Conservation (phyloP, 2,888 invertebrate genomes). For the Phortica okadai region DNA sequence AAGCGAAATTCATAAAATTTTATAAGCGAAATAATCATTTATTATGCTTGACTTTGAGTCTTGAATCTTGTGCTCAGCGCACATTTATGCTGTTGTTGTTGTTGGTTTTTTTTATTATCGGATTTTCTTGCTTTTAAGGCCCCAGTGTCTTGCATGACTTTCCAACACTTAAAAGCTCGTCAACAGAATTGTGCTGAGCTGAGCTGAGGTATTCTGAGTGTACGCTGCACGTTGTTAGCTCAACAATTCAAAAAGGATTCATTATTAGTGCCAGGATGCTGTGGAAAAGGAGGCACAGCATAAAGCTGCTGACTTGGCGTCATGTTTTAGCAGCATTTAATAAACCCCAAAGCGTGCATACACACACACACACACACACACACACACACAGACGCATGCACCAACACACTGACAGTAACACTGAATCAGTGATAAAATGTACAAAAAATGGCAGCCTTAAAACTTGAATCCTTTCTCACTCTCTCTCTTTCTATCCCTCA, state of each 20-base stretch:
- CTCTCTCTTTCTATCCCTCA: too few species aligned
- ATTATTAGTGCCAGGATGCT: conserved; percentile 30
- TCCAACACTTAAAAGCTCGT: conserved; percentile 8
- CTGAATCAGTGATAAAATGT: neutral
- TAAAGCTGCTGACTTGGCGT: conserved; percentile 47
- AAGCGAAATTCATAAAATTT: conserved; percentile 24
- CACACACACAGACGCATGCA: neutral
- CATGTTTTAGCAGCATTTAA: conserved; percentile 42
- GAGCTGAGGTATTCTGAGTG: neutral
- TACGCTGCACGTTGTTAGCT: conserved; percentile 45
- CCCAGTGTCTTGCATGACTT: neutral
- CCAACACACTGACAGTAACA: neutral
- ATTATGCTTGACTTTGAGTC: conserved; percentile 17
- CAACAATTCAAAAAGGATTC: conserved; percentile 48
- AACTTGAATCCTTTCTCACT: too few species aligned
- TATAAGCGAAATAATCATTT: conserved; percentile 29
- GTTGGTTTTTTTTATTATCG: neutral
- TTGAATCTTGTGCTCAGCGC: neutral
- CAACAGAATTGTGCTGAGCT: neutral
- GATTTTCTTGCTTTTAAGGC: neutral
- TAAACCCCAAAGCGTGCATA: conserved; percentile 29
- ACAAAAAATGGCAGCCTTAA: too few species aligned
- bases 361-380: neutral
- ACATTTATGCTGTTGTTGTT: neutral
- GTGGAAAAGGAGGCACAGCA: too few species aligned